Percentiles rank a stretch among this genome's conserved stretches.
phyloP scores from a whole-genome alignment of 2,113 vertebrate genomes.

The Daphoenositta chrysoptera region DNA sequence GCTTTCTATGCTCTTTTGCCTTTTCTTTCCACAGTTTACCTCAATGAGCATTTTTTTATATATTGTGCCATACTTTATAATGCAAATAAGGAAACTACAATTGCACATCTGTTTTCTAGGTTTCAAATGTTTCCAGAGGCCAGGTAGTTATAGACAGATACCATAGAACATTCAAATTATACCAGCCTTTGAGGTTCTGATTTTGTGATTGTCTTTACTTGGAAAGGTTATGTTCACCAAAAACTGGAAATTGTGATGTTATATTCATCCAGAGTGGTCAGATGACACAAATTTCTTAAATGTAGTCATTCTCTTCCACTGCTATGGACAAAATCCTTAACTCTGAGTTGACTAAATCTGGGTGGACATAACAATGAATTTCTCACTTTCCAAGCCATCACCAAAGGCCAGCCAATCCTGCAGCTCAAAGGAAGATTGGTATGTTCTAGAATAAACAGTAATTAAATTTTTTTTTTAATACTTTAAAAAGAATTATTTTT shows the following conservation, averaged over 20 bases:
- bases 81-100: background rate
- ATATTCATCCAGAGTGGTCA: background rate
- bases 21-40: background rate
- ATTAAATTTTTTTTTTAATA: background rate
- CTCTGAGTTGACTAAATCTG: background rate
- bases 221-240: background rate
- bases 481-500: background rate
- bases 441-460: background rate
- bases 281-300: background rate
- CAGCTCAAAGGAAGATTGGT: background rate
- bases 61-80: background rate
- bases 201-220: slow-evolving; percentile 12
- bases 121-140: background rate
- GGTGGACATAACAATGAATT: background rate
- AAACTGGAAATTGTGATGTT: background rate
- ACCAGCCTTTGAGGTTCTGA: background rate
- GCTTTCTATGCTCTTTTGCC: background rate
- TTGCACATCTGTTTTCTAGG: background rate
- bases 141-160: background rate
- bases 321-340: background rate
- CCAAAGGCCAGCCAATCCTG: background rate
- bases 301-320: background rate
- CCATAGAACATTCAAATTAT: slow-evolving; percentile 1
- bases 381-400: background rate
- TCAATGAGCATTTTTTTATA: background rate